Base-by-base conservation (phyloP, 2,888 invertebrate species). In the Elysia crispata region DNA sequence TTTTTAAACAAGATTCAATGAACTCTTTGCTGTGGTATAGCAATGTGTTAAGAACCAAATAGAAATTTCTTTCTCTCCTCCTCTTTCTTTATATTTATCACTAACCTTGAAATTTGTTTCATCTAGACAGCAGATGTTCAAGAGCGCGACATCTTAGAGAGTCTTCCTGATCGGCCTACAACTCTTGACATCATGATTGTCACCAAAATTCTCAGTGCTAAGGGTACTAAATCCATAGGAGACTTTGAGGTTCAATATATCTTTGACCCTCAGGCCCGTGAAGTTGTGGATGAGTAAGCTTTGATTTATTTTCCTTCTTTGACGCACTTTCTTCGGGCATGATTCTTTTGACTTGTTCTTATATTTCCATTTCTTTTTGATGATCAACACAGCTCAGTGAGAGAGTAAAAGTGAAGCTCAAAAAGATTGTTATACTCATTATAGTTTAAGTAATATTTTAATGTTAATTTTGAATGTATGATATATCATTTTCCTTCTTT, bases 161-260 rank as follows among this genome's bases (percentile, higher is more conserved):
- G 87, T 25, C 82, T 92, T 64, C 93, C 93, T 18, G 88, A 90
- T 84, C 90, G 91, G 82, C 87, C 89, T 23, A 86, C 88, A 8
- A 92, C 92, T 0, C 80, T 92, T 70, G 92, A 92, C 83, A 90
- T 92, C 64, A 92, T 93, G 92, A 89, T 91, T n/a, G 92, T 93
- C 73, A 92, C 92, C 0, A 91, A 91, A 83, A 88, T 93, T 25
- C 89, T 93, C 54, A 92, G 92, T 79, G 86, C 86, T 33, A 86
- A 88, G 57, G 92, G 92, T 49, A 92, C 92, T 20, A 91, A 92
- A 67, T 89, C 90, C 57, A 86, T 93, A 41, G 92, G 92, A 1
- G 91, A 92, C 84, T 92, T 92, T 86, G 92, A 92, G 85, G 91
- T 92, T 33, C 92, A 92, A 83, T 93, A 92, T 84, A 86, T 92